A percentile compares a stretch with the other conserved stretches of the same genome.
Conservation (phyloP, 2,797 vertebrate species). For the Poecile montanus region DNA sequence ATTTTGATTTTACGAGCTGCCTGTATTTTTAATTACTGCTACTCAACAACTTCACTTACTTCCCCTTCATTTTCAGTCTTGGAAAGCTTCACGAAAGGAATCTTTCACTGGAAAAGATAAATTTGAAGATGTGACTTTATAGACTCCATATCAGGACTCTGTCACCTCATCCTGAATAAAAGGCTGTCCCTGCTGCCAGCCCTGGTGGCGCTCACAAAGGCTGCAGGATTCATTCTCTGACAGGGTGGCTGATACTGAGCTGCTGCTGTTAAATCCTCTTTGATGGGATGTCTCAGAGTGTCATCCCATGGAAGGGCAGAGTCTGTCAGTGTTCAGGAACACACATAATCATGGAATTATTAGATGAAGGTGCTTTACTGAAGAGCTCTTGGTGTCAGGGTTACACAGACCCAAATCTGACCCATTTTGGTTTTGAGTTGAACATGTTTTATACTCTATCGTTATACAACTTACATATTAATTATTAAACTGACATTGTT, state of each 20-base stretch:
- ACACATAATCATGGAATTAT: no score
- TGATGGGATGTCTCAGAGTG: not conserved
- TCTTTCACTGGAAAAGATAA: not conserved
- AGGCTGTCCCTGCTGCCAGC: not conserved
- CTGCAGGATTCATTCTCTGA: not conserved
- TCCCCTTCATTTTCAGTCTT: not conserved
- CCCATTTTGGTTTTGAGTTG: no score
- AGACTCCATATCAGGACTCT: not conserved
- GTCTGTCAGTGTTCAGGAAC: not conserved
- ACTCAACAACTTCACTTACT: not conserved
- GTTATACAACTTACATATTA: no score
- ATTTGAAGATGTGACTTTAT: not conserved
- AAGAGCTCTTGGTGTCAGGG: no score
- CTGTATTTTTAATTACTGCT: not conserved
- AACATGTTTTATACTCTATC: no score
- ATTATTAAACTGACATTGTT: no score
- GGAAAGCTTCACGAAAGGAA: not conserved
- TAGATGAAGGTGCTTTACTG: no score
- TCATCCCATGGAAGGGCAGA: not conserved
- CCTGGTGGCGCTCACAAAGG: not conserved
- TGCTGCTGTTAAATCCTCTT: not conserved
- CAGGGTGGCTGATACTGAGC: not conserved
- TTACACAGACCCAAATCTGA: no score
- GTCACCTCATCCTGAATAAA: not conserved
- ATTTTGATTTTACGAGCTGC: not conserved